Evolutionary conservation across 2,113 vertebrate genomes (phyloP), one percentile per base, ranked within the genome.

Genomic region (human (Homo sapiens)): DNA sequence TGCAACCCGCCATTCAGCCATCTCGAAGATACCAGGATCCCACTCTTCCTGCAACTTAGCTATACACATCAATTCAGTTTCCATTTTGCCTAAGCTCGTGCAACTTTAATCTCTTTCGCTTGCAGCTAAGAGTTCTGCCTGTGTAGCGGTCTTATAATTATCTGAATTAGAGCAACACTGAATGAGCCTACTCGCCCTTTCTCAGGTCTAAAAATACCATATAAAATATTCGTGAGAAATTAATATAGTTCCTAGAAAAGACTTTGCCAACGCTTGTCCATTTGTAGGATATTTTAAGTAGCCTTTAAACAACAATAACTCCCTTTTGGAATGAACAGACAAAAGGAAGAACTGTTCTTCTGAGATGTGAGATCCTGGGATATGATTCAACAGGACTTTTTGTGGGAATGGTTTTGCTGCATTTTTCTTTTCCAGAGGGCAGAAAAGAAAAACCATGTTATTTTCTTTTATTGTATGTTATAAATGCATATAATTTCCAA

Each of bases 401-500:
- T 43, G 8, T 40, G 25, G 55, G 8, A 90, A 93, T 68, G 32
- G 59, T 85, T 90, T 92, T 73, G 52, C 27, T 76, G 12, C n/a
- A 18, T 94, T 92, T 83, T 23, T 78, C 10, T 57, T 57, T 91
- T 76, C 91, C 22, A 43, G 45, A 73, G 64, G 17, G 59, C 66
- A 78, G 50, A 87, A 61, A 50, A 80, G 38, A 81, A 73, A 83
- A 30, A 30, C 3, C 11, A 55, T 35, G 12, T 43, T 57, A 64
- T 75, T 90, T 91, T 86, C 81, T 25, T 79, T 72, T 61, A 32
- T 25, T 90, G 70, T 89, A 30, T 32, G n/a, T 94, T 87, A 50
- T 76, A 86, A 96, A 72, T 90, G 70, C 83, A 72, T 72, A 30
- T 66, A 76, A 84, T 93, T 95, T 92, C 83, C 43, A 35, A 86